Base-by-base conservation (phyloP, 1,140 invertebrate species). In the Phocides pigmalion region DNA sequence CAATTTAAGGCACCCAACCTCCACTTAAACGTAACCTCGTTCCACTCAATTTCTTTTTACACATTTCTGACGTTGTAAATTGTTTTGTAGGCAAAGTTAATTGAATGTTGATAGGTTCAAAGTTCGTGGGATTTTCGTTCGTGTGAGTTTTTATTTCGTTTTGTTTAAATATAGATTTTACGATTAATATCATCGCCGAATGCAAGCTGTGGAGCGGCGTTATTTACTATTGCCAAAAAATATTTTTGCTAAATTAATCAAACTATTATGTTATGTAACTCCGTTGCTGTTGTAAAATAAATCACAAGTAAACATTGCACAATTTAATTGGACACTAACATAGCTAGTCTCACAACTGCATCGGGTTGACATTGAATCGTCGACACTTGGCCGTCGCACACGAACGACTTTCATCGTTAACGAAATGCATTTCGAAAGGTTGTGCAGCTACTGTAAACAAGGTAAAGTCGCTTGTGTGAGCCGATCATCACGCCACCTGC, bases 1-100 rank as follows among this genome's bases (percentile, higher is more conserved):
- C 67, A 72, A 70, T 76, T 72, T 68, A 66, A 63, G 44, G 44
- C 28, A 42, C 22, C 35, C 42, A 22, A 56, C 25, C 22, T 62
- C 59, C 9, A 54, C 39, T 53, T 62, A 62, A 61, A 61, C 20
- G 22, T 50, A 32, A 47, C 41, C 56, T 61, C 28, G 42, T 35
- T 47, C 46, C 28, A 49, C 42, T 44, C 56, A 61, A 58, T 44
- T 61, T 61, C 28, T 20, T 61, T 20, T 61, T 61, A 44, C 14
- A 47, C 16, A 61, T 47, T 47, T 35, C 39, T 61, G 56, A 61
- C 25, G 44, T 47, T 61, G 17, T 39, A 61, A 47, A 61, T 49
- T 49, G 42, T 61, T 61, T 61, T 37, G 17, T 15, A 37, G 14
- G 15, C 56, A 15, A 15, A n/a, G 25, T 8, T 6, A 58, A 58